Evolutionary conservation across 2,797 vertebrate genomes (phyloP), one percentile per base, ranked within the genome.

Genomic region (Heliangelus exortis): DNA sequence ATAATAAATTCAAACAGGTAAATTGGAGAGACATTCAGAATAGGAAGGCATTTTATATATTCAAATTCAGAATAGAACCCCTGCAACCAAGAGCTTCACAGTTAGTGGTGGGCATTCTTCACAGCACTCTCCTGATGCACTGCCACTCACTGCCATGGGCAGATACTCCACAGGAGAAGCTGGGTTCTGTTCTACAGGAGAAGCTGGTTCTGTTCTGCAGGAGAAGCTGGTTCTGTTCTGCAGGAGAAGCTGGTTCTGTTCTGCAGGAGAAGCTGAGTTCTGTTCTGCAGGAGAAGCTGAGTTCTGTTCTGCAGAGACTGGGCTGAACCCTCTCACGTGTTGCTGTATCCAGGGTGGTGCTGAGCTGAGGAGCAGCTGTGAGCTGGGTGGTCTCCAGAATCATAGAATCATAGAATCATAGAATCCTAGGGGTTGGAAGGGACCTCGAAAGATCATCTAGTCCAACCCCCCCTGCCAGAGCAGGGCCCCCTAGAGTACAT

Each of bases 1-100:
- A 97, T 96, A 97, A 89, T 97, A 97, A 97, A 97, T 97, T 97
- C 93, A 96, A 95, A 97, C 94, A 94, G 95, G 96, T 92, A 95
- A 97, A 95, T 87, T 61, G 76, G 94, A 94, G 68, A 90, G 68
- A 74, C 81, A 74, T 92, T 92, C 13, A 48, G 78, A 95, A 55
- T 74, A 73, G 33, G 34, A 93, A 68, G 54, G 31, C 12, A 36
- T 28, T 26, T 75, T 31, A 51, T 50, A 4, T 57, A 34, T 85
- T 87, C 77, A 23, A 88, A 76, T 63, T 72, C 59, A 48, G 62
- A 53, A 82, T 11, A 79, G 80, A 67, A 68, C 78, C 33, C 34
- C 36, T 78, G 13, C 45, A 76, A 4, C 25, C 31, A 63, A 53
- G 51, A 53, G 41, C n/a, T 26, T 59, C 68, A 7, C 12, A 26